A percentile compares a stretch with the other conserved stretches of the same genome.
phyloP scores from a whole-genome alignment of 2,797 vertebrate genomes.

The Aulostomus chinensis region DNA sequence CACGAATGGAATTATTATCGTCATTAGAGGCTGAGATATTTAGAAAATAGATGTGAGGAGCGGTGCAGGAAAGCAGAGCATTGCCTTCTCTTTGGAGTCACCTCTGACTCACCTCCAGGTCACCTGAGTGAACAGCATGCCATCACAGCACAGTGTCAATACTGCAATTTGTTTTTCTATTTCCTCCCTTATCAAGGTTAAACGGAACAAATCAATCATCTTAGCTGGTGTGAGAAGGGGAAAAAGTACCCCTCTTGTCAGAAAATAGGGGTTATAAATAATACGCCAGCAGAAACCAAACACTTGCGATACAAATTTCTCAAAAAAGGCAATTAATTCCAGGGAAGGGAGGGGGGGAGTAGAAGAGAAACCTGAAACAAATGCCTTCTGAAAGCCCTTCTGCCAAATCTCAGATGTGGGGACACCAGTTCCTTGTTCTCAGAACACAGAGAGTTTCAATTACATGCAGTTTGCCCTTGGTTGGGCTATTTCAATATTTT shows the following conservation, averaged over 20 bases:
- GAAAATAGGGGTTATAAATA: constrained; percentile 77
- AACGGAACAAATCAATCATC: constrained; percentile 84
- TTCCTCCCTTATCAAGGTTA: constrained; percentile 85
- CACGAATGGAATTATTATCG: constrained; percentile 12
- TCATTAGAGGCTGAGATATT: constrained; percentile 9
- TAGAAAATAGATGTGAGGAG: constrained; percentile 26
- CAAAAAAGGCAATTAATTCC: constrained; percentile 79
- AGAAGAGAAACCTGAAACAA: constrained; percentile 80
- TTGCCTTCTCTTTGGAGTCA: constrained; percentile 47
- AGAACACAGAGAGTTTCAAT: constrained; percentile 77
- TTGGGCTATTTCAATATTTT: constrained; percentile 82
- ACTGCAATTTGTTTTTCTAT: constrained; percentile 82
- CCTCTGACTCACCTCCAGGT: constrained; percentile 76
- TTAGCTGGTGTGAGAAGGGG: constrained; percentile 50
- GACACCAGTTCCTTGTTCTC: constrained; percentile 75
- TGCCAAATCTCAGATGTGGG: constrained; percentile 74
- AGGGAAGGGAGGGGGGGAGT: constrained; percentile 23
- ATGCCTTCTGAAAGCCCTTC: constrained; percentile 82
- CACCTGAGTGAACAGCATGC: constrained; percentile 72
- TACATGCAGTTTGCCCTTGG: constrained; percentile 80
- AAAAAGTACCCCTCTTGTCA: constrained; percentile 63
- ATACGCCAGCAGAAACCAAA: constrained; percentile 73
- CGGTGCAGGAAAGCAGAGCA: constrained; percentile 32
- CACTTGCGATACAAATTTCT: constrained; percentile 70
- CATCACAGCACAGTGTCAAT: constrained; percentile 80